A percentile compares a stretch with the other conserved stretches of the same genome.
These are phyloP conservation scores for Decapterus maruadsi DNA, from an alignment of 2,797 vertebrate genomes.

Conservation along the genomic window DNA sequence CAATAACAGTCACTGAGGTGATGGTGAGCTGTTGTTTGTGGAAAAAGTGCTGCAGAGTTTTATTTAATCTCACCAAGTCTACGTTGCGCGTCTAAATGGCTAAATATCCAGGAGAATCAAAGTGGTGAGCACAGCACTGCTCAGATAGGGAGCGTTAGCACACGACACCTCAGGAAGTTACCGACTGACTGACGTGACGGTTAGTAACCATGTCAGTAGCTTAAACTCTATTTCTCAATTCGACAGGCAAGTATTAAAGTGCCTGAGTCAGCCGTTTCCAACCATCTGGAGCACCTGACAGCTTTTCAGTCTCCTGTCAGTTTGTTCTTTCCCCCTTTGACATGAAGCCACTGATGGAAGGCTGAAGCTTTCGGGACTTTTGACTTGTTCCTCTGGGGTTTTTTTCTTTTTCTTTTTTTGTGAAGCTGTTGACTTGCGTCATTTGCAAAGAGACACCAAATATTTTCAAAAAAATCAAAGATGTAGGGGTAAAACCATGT, in stretches of 20 bases:
- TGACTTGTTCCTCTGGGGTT: not conserved
- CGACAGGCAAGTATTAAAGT: slow-evolving; percentile 19
- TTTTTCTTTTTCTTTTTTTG: not conserved
- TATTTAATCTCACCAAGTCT: not conserved
- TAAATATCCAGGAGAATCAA: not conserved
- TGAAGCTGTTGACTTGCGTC: slow-evolving; percentile 19
- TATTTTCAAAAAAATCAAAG: not conserved
- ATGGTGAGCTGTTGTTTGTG: not conserved
- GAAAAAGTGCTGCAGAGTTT: not conserved
- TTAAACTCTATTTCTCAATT: slow-evolving; percentile 17
- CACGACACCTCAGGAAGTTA: not conserved
- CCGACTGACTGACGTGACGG: slow-evolving; percentile 6
- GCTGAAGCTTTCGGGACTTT: slow-evolving; percentile 35
- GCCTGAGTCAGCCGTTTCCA: slow-evolving; percentile 46
- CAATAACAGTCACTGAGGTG: not conserved
- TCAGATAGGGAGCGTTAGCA: not conserved
- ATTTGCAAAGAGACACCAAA: slow-evolving; percentile 3
- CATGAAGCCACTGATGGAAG: slow-evolving; percentile 31
- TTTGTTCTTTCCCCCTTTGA: slow-evolving; percentile 32
- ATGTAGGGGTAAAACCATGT: not conserved
- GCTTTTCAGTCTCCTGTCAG: slow-evolving; percentile 37
- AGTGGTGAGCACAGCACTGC: not conserved
- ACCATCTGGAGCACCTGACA: slow-evolving; percentile 34
- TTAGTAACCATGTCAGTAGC: slow-evolving; percentile 22
- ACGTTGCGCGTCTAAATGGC: not conserved